Evolutionary conservation across 1,140 invertebrate genomes (phyloP).

Genomic region (Rhysida immarginata): DNA sequence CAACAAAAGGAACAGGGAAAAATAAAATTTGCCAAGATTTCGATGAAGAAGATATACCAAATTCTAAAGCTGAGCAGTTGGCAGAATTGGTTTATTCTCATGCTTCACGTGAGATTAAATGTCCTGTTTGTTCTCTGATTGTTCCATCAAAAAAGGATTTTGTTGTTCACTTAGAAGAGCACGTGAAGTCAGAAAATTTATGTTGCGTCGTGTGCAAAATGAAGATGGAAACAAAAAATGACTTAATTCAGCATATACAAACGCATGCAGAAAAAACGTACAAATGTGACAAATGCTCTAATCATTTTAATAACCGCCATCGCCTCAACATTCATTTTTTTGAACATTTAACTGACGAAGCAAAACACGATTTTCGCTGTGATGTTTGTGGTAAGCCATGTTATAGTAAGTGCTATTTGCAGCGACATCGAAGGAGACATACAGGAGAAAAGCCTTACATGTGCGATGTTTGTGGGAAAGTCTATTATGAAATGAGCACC

Average conservation of each 20-base stretch:
- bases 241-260: not conserved
- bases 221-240: not conserved
- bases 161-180: not conserved
- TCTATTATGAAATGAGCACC: conserved; percentile 14
- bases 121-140: not conserved
- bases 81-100: not conserved
- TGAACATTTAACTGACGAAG: conserved; percentile 3
- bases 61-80: not conserved
- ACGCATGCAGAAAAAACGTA: conserved; percentile 4
- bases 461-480: conserved; percentile 28
- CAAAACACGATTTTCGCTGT: conserved; percentile 4
- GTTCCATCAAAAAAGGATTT: not conserved
- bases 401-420: conserved; percentile 3
- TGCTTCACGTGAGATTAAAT: not conserved
- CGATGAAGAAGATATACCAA: not conserved
- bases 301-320: not conserved
- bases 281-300: conserved; percentile 3
- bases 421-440: conserved; percentile 15
- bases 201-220: not conserved
- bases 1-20: not conserved
- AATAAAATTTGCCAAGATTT: not conserved
- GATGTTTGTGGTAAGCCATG: conserved; percentile 3
- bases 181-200: not conserved
- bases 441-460: conserved; percentile 25
- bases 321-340: not conserved